Base-by-base conservation (phyloP, 2,113 vertebrate genomes). In the Rissa tridactyla region DNA sequence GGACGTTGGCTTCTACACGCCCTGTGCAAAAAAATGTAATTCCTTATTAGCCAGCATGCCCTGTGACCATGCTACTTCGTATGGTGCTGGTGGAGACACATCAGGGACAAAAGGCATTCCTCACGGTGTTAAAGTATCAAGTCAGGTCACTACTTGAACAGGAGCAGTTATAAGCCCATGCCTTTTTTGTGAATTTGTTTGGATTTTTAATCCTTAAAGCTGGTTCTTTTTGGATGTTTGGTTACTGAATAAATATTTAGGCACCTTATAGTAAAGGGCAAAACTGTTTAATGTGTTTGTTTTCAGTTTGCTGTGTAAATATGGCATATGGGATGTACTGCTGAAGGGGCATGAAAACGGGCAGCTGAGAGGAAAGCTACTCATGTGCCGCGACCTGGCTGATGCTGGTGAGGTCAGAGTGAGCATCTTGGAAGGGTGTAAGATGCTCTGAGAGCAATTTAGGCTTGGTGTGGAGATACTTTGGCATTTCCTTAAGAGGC, bases 81-180 rank as follows among this genome's bases (percentile, higher is more conserved):
- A 34, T 14, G 13, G 13, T n/a, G 42, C 14, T 4, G 4, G 36
- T 80, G 46, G 81, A 70, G 51, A 70, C 13, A 26, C 1, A 2
- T 18, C 19, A 81, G 13, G 21, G 25, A 25, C 12, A 46, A 62
- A 75, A 57, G 20, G 14, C 29, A 3, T 69, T 44, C 13, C 26
- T 82, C 44, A 25, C 13, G 54, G 21, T 19, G 16, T 14, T 51
- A 34, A 38, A 71, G 5, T 1, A 2, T 21, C 5, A 0, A 27
- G 25, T 36, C 17, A 19, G 44, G 30, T 55, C 58, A 22, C 16
- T 44, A 4, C 26, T 69, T 0, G 0, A 77, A 54, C 10, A 77
- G 55, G 15, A 94, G 11, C 6, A 44, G 15, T 49, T 78, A 62
- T 6, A 57, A 89, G 5, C 2, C 65, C 8, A 16, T 60, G 32